Conservation (phyloP, 2,797 vertebrate genomes). For the Luscinia luscinia region DNA sequence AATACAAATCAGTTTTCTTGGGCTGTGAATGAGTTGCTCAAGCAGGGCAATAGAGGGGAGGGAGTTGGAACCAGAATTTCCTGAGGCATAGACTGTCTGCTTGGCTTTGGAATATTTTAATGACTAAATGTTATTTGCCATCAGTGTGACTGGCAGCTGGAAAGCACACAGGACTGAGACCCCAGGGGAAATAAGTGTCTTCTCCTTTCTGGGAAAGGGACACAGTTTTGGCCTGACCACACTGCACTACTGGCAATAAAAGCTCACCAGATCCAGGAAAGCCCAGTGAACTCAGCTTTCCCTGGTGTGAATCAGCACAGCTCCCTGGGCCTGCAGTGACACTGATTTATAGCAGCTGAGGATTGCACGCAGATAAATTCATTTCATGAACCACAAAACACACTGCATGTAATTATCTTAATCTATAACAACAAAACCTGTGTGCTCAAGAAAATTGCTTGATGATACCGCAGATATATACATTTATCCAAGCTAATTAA, state of each 20-base stretch:
- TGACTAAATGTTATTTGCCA: background rate
- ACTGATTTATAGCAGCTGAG: slow-evolving; percentile 19
- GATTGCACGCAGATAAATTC: background rate
- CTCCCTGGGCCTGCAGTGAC: background rate
- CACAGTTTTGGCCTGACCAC: background rate
- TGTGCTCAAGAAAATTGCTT: slow-evolving; percentile 35
- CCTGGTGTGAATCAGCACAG: background rate
- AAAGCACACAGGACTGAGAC: background rate
- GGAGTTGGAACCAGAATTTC: background rate
- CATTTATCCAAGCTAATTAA: slow-evolving; percentile 57
- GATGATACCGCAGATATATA: slow-evolving; percentile 52
- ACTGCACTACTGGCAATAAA: background rate
- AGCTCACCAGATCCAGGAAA: background rate
- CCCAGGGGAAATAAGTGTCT: background rate
- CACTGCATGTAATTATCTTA: background rate
- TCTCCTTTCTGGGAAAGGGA: background rate
- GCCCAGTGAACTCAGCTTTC: background rate
- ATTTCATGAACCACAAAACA: slow-evolving; percentile 47
- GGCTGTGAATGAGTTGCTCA: background rate
- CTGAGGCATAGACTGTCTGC: background rate
- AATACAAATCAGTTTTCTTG: background rate
- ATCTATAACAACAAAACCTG: slow-evolving; percentile 56
- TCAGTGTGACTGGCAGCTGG: background rate
- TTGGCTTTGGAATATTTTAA: background rate
- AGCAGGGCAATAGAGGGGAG: background rate